Conservation (phyloP, 2,797 vertebrate genomes). For the Typhlichthys eigenmanni region DNA sequence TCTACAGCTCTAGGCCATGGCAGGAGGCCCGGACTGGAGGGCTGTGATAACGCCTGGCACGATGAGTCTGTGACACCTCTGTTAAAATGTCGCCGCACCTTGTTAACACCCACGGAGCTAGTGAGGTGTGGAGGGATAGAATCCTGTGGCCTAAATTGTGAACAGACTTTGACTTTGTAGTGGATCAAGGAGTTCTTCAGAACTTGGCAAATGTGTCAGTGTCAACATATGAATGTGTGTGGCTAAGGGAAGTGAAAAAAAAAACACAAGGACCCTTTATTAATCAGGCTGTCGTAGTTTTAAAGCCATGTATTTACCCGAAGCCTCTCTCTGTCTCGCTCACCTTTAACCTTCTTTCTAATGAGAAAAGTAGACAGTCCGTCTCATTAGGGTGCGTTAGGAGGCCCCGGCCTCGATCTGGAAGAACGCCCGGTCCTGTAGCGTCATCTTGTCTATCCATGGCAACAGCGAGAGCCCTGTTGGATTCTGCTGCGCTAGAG, state of each 20-base stretch:
- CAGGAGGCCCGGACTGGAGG: conserved; percentile 34
- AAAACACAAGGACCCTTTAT: too few species aligned
- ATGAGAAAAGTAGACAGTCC: background rate
- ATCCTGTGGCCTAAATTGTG: conserved; percentile 1
- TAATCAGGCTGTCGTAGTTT: too few species aligned
- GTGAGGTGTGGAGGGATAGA: conserved; percentile 24
- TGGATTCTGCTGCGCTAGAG: background rate
- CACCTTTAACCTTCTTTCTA: background rate
- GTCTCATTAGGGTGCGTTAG: background rate
- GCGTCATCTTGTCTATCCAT: conserved; percentile 1
- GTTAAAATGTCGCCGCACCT: conserved; percentile 23
- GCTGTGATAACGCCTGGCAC: conserved; percentile 47
- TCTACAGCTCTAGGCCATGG: conserved; percentile 13
- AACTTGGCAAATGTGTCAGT: too few species aligned
- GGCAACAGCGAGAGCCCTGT: conserved; percentile 1
- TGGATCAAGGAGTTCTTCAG: background rate
- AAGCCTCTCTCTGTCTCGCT: too few species aligned
- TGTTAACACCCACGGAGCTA: conserved; percentile 22
- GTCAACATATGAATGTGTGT: too few species aligned
- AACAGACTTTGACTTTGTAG: too few species aligned
- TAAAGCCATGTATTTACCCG: background rate
- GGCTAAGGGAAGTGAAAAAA: too few species aligned
- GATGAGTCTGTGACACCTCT: conserved; percentile 24
- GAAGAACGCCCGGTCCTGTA: background rate
- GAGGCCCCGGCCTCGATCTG: background rate